Base-by-base conservation (phyloP, 2,888 invertebrate species). In the Magallana nippona region DNA sequence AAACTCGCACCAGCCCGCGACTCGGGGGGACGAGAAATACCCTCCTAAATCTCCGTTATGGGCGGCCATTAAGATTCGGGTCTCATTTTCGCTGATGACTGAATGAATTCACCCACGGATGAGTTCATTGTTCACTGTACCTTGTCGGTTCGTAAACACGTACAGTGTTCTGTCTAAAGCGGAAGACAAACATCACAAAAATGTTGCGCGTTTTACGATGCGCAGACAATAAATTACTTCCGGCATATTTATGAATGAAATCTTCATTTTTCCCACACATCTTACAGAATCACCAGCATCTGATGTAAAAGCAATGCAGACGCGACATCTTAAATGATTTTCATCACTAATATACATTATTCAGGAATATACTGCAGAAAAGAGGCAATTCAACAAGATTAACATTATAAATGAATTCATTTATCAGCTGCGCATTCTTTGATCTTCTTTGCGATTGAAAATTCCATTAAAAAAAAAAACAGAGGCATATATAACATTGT, bases 1-100 rank as follows among this genome's bases (percentile, higher is more conserved):
- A 87, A 94, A 94, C 63, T 93, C 93, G 78, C 88, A 84, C 90
- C 90, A 90, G 19, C 84, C 83, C 15, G 71, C 77, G 77, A 55
- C 77, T 55, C 77, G 71, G 57, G 81, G 15, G 32, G 17, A 85
- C 85, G 22, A 85, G 84, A 79, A 82, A 79, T 27, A 83, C 80
- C 44, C 82, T 27, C 77, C 55, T 22, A 81, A 56, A 27, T 86
- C 86, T 27, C 84, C 85, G 84, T 86, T 86, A 58, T 79, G 71
- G 32, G 86, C 81, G 55, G 86, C 86, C 87, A 87, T 87, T 77
- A 60, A 71, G 80, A 82, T 71, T 71, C 27, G 71, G 71, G 71
- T 71, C 27, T 71, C 71, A 71, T 71, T 71, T 71, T 71, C 71
- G 71, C 71, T 71, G 71, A 71, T 27, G 71, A 71, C 71, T 71